Percentiles rank a stretch among this genome's conserved stretches.
phyloP scores from a whole-genome alignment of 1,140 invertebrate genomes.

The Drosophila pallidifrons region DNA sequence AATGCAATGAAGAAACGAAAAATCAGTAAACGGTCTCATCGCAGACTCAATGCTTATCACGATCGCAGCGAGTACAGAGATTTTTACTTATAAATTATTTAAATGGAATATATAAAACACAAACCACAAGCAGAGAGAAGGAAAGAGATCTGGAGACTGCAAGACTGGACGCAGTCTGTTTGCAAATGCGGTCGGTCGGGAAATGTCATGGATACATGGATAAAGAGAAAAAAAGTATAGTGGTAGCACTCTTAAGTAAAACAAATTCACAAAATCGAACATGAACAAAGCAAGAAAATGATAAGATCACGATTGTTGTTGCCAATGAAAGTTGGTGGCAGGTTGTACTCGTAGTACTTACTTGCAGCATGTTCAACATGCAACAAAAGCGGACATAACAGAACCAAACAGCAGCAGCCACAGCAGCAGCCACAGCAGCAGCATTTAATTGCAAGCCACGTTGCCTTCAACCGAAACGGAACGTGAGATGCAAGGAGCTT shows the following conservation, averaged over 20 bases:
- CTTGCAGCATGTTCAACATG: conserved; percentile 57
- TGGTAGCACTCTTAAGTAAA: conserved; percentile 57
- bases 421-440: conserved; percentile 34
- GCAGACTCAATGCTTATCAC: conserved; percentile 63
- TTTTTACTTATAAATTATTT: conserved; percentile 81
- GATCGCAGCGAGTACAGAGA: conserved; percentile 70
- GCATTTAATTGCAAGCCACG: conserved; percentile 79
- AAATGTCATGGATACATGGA: conserved; percentile 64
- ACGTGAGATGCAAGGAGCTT: conserved; percentile 28
- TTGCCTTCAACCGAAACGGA: conserved; percentile 58
- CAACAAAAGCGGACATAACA: conserved; percentile 52
- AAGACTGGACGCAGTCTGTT: conserved; percentile 74
- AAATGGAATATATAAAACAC: conserved; percentile 77
- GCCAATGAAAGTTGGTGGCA: conserved; percentile 68
- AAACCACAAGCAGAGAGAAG: conserved; percentile 1
- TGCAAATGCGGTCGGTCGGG: conserved; percentile 78
- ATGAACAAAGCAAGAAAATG: conserved; percentile 78
- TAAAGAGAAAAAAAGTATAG: conserved; percentile 40
- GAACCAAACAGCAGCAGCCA: conserved; percentile 19
- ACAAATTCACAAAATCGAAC: conserved; percentile 82
- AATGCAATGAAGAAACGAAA: conserved; percentile 14
- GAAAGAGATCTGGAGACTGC: conserved; percentile 21
- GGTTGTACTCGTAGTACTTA: conserved; percentile 48
- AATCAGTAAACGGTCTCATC: conserved; percentile 26
- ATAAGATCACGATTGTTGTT: conserved; percentile 77